Percentiles rank a stretch among this genome's conserved stretches.
Conservation (phyloP, 2,888 invertebrate species). For the Mellilla xanthometata region DNA sequence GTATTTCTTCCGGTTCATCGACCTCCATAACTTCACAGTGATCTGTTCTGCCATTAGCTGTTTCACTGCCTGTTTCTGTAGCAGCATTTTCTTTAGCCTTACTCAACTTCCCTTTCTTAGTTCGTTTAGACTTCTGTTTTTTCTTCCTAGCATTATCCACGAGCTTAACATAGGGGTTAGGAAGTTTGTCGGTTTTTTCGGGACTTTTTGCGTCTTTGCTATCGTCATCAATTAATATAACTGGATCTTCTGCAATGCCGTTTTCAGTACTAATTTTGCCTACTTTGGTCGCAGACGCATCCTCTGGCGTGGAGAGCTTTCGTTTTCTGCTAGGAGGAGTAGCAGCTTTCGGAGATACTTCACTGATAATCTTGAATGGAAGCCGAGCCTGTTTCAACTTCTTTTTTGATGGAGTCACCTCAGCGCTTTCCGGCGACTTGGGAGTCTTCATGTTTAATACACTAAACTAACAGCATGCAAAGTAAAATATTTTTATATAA, state of each 20-base stretch:
- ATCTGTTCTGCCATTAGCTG: conserved; percentile 27
- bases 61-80: conserved; percentile 20
- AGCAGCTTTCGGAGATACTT: conserved; percentile 57
- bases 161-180: conserved; percentile 69
- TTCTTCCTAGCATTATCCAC: conserved; percentile 70
- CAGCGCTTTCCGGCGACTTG: conserved; percentile 58
- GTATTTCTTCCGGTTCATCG: conserved; percentile 37
- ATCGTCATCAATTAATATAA: conserved; percentile 71
- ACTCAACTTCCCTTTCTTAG: conserved; percentile 49
- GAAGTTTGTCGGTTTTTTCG: conserved; percentile 40
- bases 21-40: conserved; percentile 52
- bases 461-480: conserved; percentile 26
- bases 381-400: conserved; percentile 84
- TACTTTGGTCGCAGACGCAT: conserved; percentile 60
- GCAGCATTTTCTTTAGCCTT: conserved; percentile 29
- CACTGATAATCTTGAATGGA: conserved; percentile 82
- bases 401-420: conserved; percentile 76
- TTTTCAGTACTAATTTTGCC: conserved; percentile 70
- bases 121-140: conserved; percentile 49
- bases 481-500: conserved; percentile 28
- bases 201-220: conserved; percentile 43
- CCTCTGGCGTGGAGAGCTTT: conserved; percentile 63
- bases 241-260: conserved; percentile 46
- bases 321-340: conserved; percentile 64
- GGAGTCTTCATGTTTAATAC: conserved; percentile 62